These are phyloP conservation scores for Tinamus guttatus DNA, from an alignment of 2,113 vertebrate species.

Conservation along the genomic window DNA sequence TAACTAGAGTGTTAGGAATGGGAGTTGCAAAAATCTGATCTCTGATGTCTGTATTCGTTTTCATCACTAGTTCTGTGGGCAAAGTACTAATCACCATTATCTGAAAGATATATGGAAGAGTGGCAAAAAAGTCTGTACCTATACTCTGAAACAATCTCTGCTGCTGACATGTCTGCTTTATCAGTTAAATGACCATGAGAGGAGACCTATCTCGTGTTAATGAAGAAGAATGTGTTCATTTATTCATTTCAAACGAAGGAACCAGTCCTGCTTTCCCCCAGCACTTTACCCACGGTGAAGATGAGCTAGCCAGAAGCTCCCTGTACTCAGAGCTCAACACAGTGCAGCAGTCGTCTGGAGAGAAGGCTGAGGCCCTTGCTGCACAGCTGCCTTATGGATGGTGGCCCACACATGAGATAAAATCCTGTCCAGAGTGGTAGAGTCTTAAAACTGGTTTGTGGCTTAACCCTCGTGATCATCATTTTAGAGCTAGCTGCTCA, in stretches of 20 bases:
- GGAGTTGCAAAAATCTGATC: not conserved
- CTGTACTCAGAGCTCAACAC: accelerated
- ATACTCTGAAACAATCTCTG: not conserved
- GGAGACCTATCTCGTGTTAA: not conserved
- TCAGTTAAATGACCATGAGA: not conserved
- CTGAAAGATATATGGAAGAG: not conserved
- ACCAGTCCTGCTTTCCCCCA: not conserved
- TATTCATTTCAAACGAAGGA: not conserved
- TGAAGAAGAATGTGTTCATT: not conserved
- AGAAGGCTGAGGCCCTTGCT: not conserved
- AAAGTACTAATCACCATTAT: not conserved
- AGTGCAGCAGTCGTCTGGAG: not conserved
- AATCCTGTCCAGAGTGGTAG: not conserved
- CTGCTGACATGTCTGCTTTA: not conserved
- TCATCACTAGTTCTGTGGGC: not conserved
- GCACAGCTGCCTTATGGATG: not conserved
- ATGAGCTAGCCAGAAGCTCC: not conserved
- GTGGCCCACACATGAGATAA: not conserved
- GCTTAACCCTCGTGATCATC: not conserved
- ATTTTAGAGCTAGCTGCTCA: not conserved
- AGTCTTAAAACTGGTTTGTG: not conserved
- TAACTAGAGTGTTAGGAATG: not conserved
- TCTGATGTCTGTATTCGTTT: not conserved
- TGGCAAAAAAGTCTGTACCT: not conserved
- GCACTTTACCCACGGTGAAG: not conserved